A percentile compares a stretch with the other conserved stretches of the same genome.
Evolutionary conservation across 2,797 vertebrate genomes (phyloP).

Genomic region (Hydrocynus forskahlii): DNA sequence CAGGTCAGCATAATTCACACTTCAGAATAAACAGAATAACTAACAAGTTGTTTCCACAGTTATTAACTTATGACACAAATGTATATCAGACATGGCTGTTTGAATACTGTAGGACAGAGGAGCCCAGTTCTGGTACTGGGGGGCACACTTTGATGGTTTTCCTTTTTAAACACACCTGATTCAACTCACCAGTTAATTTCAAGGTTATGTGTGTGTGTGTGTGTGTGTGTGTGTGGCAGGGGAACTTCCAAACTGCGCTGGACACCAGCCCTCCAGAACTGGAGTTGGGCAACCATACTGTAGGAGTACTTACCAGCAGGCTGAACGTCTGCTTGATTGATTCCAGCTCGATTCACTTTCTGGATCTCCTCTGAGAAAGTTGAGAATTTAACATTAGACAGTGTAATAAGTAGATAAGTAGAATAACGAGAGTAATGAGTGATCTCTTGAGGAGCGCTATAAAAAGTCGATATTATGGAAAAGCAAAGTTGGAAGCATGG

Average conservation of each 20-base stretch:
- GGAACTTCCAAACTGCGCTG: no score
- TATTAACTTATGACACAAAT: background rate
- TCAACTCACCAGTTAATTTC: no score
- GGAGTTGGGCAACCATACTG: no score
- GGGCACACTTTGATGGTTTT: no score
- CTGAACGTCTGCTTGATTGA: conserved; percentile 80
- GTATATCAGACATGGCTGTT: background rate
- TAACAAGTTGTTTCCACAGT: background rate
- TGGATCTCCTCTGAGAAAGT: conserved; percentile 71
- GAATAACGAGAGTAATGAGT: no score
- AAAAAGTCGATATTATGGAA: background rate
- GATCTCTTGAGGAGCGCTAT: background rate
- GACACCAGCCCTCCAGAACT: no score
- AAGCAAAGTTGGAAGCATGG: no score
- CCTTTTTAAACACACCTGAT: no score
- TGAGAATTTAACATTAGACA: background rate
- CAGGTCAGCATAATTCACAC: background rate
- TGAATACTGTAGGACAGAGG: background rate
- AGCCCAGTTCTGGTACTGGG: background rate
- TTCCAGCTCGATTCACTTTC: conserved; percentile 72
- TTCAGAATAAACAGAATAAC: no score
- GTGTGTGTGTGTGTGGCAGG: no score
- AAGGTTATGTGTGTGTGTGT: no score
- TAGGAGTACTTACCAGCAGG: conserved; percentile 72
- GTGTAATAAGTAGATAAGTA: no score